Evolutionary conservation across 2,113 vertebrate species (phyloP).

Genomic region (Actenoides hombroni): DNA sequence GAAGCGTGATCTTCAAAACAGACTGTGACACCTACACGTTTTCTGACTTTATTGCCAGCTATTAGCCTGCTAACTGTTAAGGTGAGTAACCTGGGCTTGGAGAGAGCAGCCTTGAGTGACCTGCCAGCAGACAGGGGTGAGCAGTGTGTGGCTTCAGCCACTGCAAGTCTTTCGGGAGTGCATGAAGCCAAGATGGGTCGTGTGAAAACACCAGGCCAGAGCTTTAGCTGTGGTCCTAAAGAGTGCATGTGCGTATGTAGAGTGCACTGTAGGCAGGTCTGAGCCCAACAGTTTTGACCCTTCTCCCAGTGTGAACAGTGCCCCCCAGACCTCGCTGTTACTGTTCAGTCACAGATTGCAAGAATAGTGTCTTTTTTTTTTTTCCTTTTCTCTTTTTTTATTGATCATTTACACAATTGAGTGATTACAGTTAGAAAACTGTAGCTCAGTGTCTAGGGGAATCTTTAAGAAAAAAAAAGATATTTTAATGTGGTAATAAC

Average conservation of each 20-base stretch:
- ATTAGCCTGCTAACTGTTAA: not conserved
- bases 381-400: not conserved
- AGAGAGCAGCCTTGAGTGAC: not conserved
- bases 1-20: not conserved
- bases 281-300: not conserved
- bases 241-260: rapidly evolving
- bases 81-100: not conserved
- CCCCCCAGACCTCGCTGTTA: not conserved
- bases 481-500: slow-evolving; percentile 42
- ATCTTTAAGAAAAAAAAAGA: slow-evolving; percentile 25
- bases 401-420: not conserved
- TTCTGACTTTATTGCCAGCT: not conserved
- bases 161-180: not conserved
- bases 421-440: not conserved
- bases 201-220: not conserved
- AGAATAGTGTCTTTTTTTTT: not conserved
- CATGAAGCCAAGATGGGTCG: not conserved
- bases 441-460: not conserved
- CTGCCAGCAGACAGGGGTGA: not conserved
- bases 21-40: not conserved
- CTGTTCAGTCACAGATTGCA: not conserved
- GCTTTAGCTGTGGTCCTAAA: not conserved
- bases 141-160: rapidly evolving
- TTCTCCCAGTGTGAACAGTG: not conserved
- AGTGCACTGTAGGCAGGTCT: not conserved